These are phyloP conservation scores for Theocolax elegans DNA, from an alignment of 1,140 invertebrate species.

Conservation along the genomic window DNA sequence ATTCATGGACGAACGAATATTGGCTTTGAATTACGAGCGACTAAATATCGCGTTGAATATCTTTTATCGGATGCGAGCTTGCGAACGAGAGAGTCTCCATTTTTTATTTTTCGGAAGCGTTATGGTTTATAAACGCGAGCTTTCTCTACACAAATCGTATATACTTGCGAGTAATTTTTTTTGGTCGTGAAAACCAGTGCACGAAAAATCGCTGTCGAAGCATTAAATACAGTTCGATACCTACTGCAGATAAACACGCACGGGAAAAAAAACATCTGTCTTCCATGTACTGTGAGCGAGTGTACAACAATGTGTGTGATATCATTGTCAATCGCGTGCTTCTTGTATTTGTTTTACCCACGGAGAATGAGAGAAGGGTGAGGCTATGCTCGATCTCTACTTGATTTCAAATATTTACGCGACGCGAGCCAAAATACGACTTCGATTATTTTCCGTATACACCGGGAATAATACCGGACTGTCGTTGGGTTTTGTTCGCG, in stretches of 20 bases:
- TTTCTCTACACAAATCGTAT: neutral
- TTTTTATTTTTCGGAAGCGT: neutral
- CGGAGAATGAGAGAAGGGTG: no score
- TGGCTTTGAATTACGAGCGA: conserved; percentile 34
- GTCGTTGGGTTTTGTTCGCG: neutral
- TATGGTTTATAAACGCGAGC: neutral
- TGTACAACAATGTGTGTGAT: neutral
- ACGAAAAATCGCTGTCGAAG: conserved; percentile 12
- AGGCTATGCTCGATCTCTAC: conserved; percentile 17
- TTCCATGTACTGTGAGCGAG: neutral
- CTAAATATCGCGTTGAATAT: conserved; percentile 28
- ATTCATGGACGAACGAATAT: conserved; percentile 29
- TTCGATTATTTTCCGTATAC: conserved; percentile 1
- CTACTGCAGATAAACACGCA: neutral
- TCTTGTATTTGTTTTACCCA: conserved; percentile 19
- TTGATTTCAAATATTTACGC: conserved; percentile 35
- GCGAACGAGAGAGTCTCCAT: neutral
- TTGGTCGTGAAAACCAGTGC: neutral
- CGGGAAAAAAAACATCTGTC: neutral
- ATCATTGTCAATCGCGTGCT: conserved; percentile 6
- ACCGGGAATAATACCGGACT: neutral
- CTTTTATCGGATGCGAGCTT: neutral
- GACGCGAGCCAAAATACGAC: neutral
- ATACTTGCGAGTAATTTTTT: neutral
- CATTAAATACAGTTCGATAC: neutral